These are phyloP conservation scores for Selenia dentaria DNA, from an alignment of 2,888 invertebrate genomes.

Conservation along the genomic window DNA sequence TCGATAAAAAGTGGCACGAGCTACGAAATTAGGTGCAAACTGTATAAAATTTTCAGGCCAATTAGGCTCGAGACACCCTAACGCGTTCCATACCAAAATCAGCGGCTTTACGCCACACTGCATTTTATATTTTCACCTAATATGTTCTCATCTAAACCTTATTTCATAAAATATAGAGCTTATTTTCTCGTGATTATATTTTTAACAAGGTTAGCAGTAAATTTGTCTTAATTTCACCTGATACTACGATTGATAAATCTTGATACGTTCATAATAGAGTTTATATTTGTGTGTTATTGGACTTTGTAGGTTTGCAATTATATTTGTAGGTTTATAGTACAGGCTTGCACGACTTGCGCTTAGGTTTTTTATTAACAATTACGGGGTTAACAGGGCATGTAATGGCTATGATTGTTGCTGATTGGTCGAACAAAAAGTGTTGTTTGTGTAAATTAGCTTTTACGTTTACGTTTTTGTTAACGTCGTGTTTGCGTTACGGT, in stretches of 20 bases:
- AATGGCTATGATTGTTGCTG: slow-evolving; percentile 58
- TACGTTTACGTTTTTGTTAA: slow-evolving; percentile 10
- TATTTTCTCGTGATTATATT: not conserved
- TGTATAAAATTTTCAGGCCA: slow-evolving; percentile 59
- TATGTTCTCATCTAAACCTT: not conserved
- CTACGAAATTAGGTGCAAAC: slow-evolving; percentile 54
- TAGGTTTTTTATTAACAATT: slow-evolving; percentile 60
- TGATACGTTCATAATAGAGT: not conserved
- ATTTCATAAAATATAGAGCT: not conserved
- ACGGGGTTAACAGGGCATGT: slow-evolving; percentile 67
- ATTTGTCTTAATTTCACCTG: not conserved
- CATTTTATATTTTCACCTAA: slow-evolving; percentile 22
- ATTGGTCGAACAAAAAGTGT: slow-evolving; percentile 54
- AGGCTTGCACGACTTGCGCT: slow-evolving; percentile 16
- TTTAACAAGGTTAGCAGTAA: not conserved
- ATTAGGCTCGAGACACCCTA: slow-evolving; percentile 55
- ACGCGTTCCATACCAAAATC: slow-evolving; percentile 53
- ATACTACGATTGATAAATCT: not conserved
- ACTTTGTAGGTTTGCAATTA: not conserved
- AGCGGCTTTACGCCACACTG: slow-evolving; percentile 49
- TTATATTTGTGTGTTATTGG: not conserved
- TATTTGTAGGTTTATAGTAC: slow-evolving; percentile 13
- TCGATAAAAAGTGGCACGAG: slow-evolving; percentile 15
- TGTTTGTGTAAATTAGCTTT: slow-evolving; percentile 26
- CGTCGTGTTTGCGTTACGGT: slow-evolving; percentile 18